These are phyloP conservation scores for Adelges cooleyi DNA, from an alignment of 1,140 invertebrate species.

Conservation along the genomic window DNA sequence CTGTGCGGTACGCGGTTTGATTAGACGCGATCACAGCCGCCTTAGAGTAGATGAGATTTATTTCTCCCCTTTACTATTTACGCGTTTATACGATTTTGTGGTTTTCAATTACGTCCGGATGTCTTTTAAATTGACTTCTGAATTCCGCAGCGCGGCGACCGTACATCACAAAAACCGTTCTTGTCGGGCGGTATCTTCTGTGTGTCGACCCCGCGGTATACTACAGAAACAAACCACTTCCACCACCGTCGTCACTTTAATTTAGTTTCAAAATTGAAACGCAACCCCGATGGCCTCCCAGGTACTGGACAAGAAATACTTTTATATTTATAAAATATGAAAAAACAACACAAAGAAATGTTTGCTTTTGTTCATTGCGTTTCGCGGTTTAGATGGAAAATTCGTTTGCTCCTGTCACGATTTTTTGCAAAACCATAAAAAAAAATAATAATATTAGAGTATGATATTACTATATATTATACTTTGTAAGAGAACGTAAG, in stretches of 20 bases:
- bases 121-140: conserved; percentile 8
- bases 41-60: neutral
- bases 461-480: no score
- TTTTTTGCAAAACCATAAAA: no score
- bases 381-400: conserved; percentile 2
- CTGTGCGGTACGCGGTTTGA: conserved; percentile 11
- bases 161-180: neutral
- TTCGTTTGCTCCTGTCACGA: no score
- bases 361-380: conserved; percentile 11
- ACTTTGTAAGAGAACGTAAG: no score
- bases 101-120: neutral
- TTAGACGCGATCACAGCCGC: no score
- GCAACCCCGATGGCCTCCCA: no score
- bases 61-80: neutral
- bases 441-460: no score
- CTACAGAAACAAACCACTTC: neutral
- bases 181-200: neutral
- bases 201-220: neutral
- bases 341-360: neutral
- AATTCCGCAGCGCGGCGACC: conserved; percentile 21
- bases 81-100: neutral
- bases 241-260: conserved; percentile 1
- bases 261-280: neutral
- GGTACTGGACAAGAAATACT: no score
- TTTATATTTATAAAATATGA: no score